Base-by-base conservation (phyloP, 2,888 invertebrate genomes). In the Mellilla xanthometata region DNA sequence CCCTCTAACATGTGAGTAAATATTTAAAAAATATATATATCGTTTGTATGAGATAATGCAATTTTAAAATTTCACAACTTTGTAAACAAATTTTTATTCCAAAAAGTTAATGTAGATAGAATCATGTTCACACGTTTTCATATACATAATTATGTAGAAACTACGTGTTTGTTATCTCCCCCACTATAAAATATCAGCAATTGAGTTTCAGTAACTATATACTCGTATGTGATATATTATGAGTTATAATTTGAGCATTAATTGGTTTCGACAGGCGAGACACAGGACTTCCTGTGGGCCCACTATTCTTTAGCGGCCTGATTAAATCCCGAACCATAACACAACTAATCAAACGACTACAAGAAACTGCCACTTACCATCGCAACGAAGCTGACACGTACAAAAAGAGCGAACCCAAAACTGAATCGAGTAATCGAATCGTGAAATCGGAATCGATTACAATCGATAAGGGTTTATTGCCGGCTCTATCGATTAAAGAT, bases 301-400 rank as follows among this genome's bases (percentile, higher is more conserved):
- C 85, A 0, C 52, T 88, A 12, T 86, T 87, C 72, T 90, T 85
- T 65, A 81, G 81, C 54, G 90, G 90, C 0, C 44, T 89, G 9
- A 67, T 81, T 7, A 90, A 90, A 51, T 78, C 88, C 0, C 72
- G 85, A 1, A 68, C 73, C 0, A 57, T 88, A 1, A 35, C 59
- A 0, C 80, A 81, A 44, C 66, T 89, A 1, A 83, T 80, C 50
- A 74, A 72, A 45, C 68, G 76, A 0, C 65, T 90, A 0, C 67
- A 71, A 52, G 85, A 89, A 15, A 66, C 76, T 0, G 70, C 72
- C 0, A 28, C 62, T 0, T 73, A 82, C 39, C 90, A 90, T 43
- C 65, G 67, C 13, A 69, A 49, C 33, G 72, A 81, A 56, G 56
- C 60, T 0, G 67, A 68, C 13, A 39, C 51, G 0, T 54, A 73